Evolutionary conservation across 2,888 invertebrate species (phyloP), one percentile per base, ranked within the genome.

Genomic region (Crossocerus cetratus): DNA sequence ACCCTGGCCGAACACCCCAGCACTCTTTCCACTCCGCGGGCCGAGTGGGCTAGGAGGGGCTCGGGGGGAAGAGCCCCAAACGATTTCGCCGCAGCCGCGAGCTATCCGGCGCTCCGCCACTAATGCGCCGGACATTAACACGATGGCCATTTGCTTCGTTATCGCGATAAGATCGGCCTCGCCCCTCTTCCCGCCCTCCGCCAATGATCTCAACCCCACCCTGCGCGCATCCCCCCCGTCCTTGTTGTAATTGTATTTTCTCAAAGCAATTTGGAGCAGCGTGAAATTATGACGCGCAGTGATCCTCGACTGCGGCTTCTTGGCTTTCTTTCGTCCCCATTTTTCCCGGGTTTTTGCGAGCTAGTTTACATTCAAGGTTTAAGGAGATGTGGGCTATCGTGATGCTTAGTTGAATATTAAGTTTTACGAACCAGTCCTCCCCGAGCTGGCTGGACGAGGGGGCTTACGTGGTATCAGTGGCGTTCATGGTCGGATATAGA

Each of bases 141-240:
- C 68, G 79, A 78, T 74, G 74, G 65, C 71, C 81, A 66, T 77
- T 69, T 72, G 64, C 67, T 69, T 60, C 66, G 69, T 81, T 73
- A 77, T 79, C 72, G 64, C 62, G 73, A 81, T 81, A 74, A 79
- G 72, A 65, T 59, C 61, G 54, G 42, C 68, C 54, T 49, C 63
- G 44, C 62, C 65, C 54, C 64, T 67, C 59, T 79, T 71, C 77
- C 69, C 68, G 55, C 56, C 32, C 69, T 63, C 61, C 64, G 23
- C n/a, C n/a, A n/a, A n/a, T n/a, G n/a, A n/a, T n/a, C n/a, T n/a
- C 42, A 53, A 64, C 32, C 21, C 23, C 16, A 21, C 21, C 53
- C 49, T 42, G 65, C 62, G n/a, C n/a, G n/a, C n/a, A n/a, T n/a
- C n/a, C n/a, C 65, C 20, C 23, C n/a, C 55, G 65, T n/a, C 61